Conservation (phyloP, 30 jellyfish, hydroid and myxozoan species). For the Phacellophora camtschatica region DNA sequence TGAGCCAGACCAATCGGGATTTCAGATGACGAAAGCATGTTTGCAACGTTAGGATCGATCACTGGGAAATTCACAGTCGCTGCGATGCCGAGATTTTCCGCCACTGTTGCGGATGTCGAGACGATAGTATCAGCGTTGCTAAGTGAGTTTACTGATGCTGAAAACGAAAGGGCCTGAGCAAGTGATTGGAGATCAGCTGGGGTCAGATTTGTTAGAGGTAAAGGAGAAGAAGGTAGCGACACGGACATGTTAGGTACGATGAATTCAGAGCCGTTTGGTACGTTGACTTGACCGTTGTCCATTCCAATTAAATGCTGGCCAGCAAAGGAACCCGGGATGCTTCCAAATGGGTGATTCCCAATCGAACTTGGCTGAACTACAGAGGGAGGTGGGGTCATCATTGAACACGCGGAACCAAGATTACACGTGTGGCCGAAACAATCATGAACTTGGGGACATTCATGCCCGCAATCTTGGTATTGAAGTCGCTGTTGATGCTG, state of each 20-base stretch:
- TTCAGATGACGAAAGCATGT: constrained; percentile 78
- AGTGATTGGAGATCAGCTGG: constrained; percentile 97
- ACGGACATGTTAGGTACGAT: constrained; percentile 81
- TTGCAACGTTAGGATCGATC: constrained; percentile 86
- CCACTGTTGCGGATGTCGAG: constrained; percentile 84
- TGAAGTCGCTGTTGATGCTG: constrained; percentile 71
- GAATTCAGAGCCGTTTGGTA: constrained; percentile 64
- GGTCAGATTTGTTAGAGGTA: constrained; percentile 89
- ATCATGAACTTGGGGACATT: constrained; percentile 74
- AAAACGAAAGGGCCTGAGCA: constrained; percentile 94
- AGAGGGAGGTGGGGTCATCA: constrained; percentile 82
- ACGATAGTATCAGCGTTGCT: constrained; percentile 33
- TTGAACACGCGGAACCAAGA: constrained; percentile 50
- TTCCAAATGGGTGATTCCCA: constrained; percentile 59
- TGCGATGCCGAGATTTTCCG: constrained; percentile 88
- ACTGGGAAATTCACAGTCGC: constrained; percentile 91
- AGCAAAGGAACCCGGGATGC: constrained; percentile 40
- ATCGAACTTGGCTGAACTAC: constrained; percentile 87
- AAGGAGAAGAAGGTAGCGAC: constrained; percentile 72
- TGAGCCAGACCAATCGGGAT: constrained; percentile 45
- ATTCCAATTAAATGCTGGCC: constrained; percentile 58
- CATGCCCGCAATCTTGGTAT: constrained; percentile 79
- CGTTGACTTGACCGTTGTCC: constrained; percentile 38
- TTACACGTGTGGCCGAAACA: constrained; percentile 81
- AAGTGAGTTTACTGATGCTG: constrained; percentile 83